Percentiles rank a stretch among this genome's conserved stretches.
phyloP scores from a whole-genome alignment of 2,888 invertebrate genomes.

The Thereva unica region DNA sequence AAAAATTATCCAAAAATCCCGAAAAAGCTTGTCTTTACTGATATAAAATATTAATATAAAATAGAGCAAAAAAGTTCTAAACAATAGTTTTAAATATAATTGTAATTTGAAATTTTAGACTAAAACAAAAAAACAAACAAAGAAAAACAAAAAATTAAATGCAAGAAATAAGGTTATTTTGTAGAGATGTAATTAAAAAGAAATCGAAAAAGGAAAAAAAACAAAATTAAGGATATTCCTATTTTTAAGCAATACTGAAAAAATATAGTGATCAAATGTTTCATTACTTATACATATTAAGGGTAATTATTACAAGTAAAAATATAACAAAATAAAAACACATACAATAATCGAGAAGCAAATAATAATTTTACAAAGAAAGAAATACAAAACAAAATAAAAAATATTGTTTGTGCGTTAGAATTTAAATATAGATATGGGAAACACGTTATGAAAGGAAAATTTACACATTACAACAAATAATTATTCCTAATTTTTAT shows the following conservation, averaged over 20 bases:
- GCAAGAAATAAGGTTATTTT: slow-evolving; percentile 1
- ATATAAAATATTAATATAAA: slow-evolving; percentile 21
- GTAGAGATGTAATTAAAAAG: slow-evolving; percentile 12
- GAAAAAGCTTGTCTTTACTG: slow-evolving; percentile 10
- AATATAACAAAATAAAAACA: too few species aligned
- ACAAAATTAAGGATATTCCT: slow-evolving; percentile 12
- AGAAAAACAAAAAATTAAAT: background rate
- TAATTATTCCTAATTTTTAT: too few species aligned
- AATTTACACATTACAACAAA: too few species aligned
- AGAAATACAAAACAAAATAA: too few species aligned
- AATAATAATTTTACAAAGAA: too few species aligned
- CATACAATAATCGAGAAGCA: too few species aligned
- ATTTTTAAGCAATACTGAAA: slow-evolving; percentile 23
- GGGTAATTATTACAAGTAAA: background rate
- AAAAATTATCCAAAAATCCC: background rate
- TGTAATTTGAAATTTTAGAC: slow-evolving; percentile 7
- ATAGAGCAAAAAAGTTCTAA: slow-evolving; percentile 1
- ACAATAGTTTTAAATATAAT: background rate
- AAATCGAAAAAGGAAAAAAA: slow-evolving; percentile 5
- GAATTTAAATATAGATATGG: too few species aligned
- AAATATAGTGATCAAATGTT: slow-evolving; percentile 7
- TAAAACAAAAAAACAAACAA: background rate
- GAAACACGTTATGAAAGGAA: too few species aligned
- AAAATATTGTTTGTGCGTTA: too few species aligned
- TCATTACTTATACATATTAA: background rate